Evolutionary conservation across 2,113 vertebrate species (phyloP).

Genomic region (Genyomyrus donnyi): DNA sequence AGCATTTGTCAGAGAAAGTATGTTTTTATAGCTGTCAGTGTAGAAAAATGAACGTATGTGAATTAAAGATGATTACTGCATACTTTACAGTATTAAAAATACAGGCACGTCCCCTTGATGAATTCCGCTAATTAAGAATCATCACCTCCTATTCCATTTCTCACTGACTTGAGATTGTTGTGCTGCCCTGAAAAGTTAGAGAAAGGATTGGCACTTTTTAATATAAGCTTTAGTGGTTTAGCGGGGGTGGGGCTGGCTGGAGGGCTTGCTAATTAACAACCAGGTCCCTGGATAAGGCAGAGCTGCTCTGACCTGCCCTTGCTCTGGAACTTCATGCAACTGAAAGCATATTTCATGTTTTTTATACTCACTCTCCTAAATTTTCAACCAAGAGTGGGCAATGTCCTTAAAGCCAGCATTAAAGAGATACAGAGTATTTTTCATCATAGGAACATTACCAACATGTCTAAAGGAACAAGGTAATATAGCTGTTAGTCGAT

Average conservation of each 20-base stretch:
- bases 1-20: constrained; percentile 4
- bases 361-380: neutral
- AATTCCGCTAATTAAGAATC: neutral
- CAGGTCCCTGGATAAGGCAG: neutral
- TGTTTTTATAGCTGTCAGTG: neutral
- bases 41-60: neutral
- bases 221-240: neutral
- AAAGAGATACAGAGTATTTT: neutral
- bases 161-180: neutral
- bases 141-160: neutral
- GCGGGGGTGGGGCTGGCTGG: neutral
- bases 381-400: neutral
- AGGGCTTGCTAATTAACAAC: constrained; percentile 1
- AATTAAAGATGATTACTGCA: neutral
- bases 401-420: neutral
- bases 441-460: neutral
- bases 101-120: neutral
- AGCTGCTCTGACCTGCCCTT: constrained; percentile 5
- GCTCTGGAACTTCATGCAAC: neutral
- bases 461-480: neutral
- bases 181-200: neutral
- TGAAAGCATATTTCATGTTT: neutral
- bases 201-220: neutral
- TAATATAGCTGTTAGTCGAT: neutral
- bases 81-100: neutral